Conservation (phyloP, 2,888 invertebrate species). For the Melipona bicolor region DNA sequence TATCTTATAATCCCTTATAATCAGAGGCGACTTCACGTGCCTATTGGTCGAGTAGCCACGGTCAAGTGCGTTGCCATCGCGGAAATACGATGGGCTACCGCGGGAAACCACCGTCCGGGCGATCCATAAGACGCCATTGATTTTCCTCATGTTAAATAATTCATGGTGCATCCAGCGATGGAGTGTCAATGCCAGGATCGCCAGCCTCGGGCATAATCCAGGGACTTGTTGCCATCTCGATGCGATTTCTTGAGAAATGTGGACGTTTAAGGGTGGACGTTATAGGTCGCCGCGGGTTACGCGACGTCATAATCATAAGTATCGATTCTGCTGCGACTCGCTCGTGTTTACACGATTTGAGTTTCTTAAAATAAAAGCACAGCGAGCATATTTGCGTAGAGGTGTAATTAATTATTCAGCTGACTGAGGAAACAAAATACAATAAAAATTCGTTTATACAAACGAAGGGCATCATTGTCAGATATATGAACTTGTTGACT, state of each 20-base stretch:
- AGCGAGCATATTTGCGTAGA: too few relatives aligned
- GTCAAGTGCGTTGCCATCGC: conserved; percentile 38
- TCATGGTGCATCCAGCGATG: background rate
- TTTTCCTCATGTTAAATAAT: conserved; percentile 30
- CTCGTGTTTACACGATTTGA: conserved; percentile 1
- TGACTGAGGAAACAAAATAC: too few relatives aligned
- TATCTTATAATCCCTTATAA: background rate
- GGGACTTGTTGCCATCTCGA: conserved; percentile 15
- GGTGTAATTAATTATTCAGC: too few relatives aligned
- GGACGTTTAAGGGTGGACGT: background rate
- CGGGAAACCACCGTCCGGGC: background rate
- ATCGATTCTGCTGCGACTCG: conserved; percentile 54
- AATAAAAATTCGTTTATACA: too few relatives aligned
- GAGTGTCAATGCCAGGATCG: conserved; percentile 48
- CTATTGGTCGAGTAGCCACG: background rate
- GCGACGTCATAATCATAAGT: conserved; percentile 36
- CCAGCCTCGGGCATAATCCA: background rate
- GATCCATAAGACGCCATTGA: conserved; percentile 43
- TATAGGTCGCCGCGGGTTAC: background rate
- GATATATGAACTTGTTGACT: too few relatives aligned
- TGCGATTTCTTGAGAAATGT: background rate
- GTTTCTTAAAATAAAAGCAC: too few relatives aligned
- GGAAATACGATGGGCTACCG: conserved; percentile 15
- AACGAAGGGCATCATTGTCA: too few relatives aligned
- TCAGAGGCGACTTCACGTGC: background rate